A percentile compares a stretch with the other conserved stretches of the same genome.
Evolutionary conservation across 2,113 vertebrate genomes (phyloP).

Genomic region (Furnarius figulus): DNA sequence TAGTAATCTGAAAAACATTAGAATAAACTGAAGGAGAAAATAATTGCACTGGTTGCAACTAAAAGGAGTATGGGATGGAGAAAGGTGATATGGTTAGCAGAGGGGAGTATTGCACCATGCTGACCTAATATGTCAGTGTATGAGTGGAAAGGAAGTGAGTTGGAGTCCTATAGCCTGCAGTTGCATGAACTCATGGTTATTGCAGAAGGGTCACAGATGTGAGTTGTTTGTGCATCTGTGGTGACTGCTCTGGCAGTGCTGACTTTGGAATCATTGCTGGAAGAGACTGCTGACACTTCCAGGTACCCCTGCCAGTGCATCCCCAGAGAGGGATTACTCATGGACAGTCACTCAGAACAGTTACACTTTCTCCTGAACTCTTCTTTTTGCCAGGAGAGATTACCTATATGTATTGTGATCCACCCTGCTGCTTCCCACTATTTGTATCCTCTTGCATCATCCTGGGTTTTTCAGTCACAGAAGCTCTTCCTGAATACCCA

Average conservation of each 20-base stretch:
- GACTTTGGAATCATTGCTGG: neutral
- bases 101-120: neutral
- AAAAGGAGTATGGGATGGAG: neutral
- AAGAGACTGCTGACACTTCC: neutral
- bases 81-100: neutral
- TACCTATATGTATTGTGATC: neutral
- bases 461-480: neutral
- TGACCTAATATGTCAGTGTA: neutral
- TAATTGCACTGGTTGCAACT: neutral
- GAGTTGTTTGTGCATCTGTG: neutral
- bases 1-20: neutral
- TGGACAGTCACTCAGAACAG: neutral
- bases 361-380: neutral
- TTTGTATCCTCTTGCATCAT: neutral
- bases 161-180: neutral
- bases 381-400: neutral
- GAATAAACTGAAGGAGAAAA: neutral
- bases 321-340: neutral
- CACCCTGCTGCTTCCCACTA: neutral
- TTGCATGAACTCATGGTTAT: neutral
- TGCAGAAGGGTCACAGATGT: neutral
- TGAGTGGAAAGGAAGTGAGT: neutral
- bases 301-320: neutral
- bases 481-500: neutral
- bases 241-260: neutral